Conservation (phyloP, 2,888 invertebrate species). For the Apamea epomidion region DNA sequence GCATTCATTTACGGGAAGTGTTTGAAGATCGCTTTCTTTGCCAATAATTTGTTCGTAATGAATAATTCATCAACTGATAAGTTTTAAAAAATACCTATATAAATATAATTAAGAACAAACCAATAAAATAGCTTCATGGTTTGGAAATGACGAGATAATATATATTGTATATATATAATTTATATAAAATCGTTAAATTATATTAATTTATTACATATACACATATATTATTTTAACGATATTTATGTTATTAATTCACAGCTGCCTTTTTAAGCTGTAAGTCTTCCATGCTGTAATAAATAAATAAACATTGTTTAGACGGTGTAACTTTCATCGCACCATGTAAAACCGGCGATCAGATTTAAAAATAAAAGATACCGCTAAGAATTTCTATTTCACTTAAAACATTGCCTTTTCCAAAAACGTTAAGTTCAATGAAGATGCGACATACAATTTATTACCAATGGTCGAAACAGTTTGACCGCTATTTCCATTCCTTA, state of each 20-base stretch:
- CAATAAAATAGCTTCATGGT: too few species aligned
- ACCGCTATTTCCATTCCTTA: constrained; percentile 35
- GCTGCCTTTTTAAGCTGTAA: too few species aligned
- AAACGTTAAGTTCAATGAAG: neutral
- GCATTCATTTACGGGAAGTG: neutral
- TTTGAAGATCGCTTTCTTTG: constrained; percentile 5
- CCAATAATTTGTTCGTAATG: neutral
- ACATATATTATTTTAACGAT: too few species aligned
- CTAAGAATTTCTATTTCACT: neutral
- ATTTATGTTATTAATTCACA: neutral
- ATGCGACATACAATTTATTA: constrained; percentile 25
- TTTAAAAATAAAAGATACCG: neutral
- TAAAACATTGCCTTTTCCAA: neutral
- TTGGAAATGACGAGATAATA: neutral
- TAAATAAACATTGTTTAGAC: neutral
- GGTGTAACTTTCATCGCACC: neutral
- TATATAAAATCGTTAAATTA: too few species aligned
- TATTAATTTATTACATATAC: too few species aligned
- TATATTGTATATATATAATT: too few species aligned
- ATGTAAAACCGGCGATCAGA: neutral
- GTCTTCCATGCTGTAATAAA: too few species aligned
- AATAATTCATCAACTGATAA: neutral
- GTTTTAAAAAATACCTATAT: neutral
- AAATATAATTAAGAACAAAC: neutral
- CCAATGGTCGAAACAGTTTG: constrained; percentile 4